Percentiles rank a stretch among this genome's conserved stretches.
Conservation (phyloP, 2,797 vertebrate species). For the Propithecus deckenii region DNA sequence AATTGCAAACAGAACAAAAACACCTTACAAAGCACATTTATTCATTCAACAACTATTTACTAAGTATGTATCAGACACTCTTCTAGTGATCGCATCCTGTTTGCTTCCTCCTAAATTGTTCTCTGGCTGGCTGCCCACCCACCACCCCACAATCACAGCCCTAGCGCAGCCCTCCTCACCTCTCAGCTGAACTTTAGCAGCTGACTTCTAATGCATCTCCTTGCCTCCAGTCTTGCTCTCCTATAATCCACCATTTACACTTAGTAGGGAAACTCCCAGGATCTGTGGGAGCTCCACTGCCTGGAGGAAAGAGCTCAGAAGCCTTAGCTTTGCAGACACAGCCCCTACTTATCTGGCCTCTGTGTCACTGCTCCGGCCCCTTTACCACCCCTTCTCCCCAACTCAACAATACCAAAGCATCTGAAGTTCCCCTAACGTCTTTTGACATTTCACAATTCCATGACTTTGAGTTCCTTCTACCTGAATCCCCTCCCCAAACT, state of each 20-base stretch:
- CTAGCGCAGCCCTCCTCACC: background rate
- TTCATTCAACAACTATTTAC: background rate
- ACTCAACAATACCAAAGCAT: background rate
- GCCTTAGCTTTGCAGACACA: background rate
- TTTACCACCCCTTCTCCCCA: background rate
- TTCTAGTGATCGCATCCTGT: background rate
- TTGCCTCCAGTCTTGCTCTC: background rate
- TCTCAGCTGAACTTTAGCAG: background rate
- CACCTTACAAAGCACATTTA: background rate
- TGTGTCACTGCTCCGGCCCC: background rate
- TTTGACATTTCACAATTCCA: background rate
- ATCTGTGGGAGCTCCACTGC: background rate
- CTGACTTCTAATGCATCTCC: background rate
- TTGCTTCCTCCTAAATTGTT: background rate
- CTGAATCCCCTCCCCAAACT: background rate
- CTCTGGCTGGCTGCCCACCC: background rate
- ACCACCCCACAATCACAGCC: background rate
- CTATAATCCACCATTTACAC: background rate
- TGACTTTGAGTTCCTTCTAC: background rate
- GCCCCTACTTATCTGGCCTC: background rate
- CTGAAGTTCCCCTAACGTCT: background rate
- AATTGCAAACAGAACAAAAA: background rate
- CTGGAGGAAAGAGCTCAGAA: background rate
- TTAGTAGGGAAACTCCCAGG: background rate
- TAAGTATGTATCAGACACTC: background rate